Base-by-base conservation (phyloP, 1,140 invertebrate species). In the Orchesella cincta region DNA sequence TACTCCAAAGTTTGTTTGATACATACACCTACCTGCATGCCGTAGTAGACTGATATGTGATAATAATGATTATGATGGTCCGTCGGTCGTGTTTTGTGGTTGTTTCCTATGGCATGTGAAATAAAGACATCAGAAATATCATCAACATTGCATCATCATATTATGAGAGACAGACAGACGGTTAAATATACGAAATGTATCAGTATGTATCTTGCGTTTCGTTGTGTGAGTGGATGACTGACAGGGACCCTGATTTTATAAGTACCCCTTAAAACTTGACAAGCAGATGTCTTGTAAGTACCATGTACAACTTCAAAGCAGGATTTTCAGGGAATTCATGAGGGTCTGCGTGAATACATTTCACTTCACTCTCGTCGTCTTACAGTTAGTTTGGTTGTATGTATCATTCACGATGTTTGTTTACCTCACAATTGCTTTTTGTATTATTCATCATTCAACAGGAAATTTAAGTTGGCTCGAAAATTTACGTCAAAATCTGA, bases 181-280 rank as follows among this genome's bases (percentile, higher is more conserved):
- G 39, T 46, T 46, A 46, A 46, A 5, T 46, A 46, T 18, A 46
- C 18, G 5, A 46, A 46, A 18, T n/a, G n/a, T n/a, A n/a, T n/a
- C n/a, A n/a, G n/a, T n/a, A n/a, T n/a, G n/a, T n/a, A n/a, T n/a
- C n/a, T n/a, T n/a, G n/a, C n/a, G n/a, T n/a, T 46, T 46, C 20
- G 39, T 23, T 57, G 52, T 57, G 14, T 57, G 52, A 57, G 52
- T 57, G 52, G 23, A 57, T 57, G 52, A 57, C 5, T 67, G 62
- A 67, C 62, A 67, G 31, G 54, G 26, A 67, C 31, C 62, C 62
- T 67, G 62, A 67, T 67, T 67, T 67, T 23, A 31, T 29, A 67
- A 67, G 62, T 67, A 67, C 28, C 23, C 52, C 52, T 12, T 57
- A 57, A 57, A 57, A n/a, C 23, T 14, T n/a, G 52, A 57, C 52